Evolutionary conservation across 37 sponge, comb jelly and placozoan genomes (phyloP).

Genomic region (Spongilla lacustris): DNA sequence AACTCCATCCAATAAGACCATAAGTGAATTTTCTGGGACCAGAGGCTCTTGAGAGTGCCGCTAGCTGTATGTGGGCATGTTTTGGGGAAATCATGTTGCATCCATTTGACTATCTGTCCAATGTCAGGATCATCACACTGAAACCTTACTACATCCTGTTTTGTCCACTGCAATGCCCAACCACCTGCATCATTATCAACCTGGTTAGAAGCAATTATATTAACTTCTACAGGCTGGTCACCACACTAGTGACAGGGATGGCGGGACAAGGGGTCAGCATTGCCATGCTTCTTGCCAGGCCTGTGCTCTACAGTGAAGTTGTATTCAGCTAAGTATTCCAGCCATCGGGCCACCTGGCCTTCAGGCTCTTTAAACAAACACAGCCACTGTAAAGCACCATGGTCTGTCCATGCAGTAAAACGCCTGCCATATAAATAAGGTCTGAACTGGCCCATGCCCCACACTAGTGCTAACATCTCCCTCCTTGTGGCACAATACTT

Average conservation of each 20-base stretch:
- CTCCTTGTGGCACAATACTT: constrained; percentile 13
- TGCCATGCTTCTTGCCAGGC: constrained; percentile 16
- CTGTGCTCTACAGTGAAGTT: constrained; percentile 23
- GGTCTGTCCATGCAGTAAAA: constrained; percentile 23
- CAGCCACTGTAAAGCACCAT: constrained; percentile 28
- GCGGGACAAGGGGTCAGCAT: constrained; percentile 30
- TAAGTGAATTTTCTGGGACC: background rate
- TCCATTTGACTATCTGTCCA: background rate
- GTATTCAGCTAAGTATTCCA: background rate
- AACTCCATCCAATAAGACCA: background rate
- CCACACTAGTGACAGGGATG: background rate
- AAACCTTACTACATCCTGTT: background rate
- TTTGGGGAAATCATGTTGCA: background rate
- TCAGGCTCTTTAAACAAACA: constrained; percentile 8
- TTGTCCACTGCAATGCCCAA: background rate
- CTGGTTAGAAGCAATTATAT: no score
- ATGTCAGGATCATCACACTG: background rate
- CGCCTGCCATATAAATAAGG: constrained; percentile 12
- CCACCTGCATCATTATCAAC: no score
- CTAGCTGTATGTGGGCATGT: background rate
- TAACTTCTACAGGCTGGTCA: background rate
- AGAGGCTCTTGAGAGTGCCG: background rate
- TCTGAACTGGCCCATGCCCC: constrained; percentile 5
- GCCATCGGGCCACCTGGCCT: constrained; percentile 38
- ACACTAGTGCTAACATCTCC: constrained; percentile 21